Evolutionary conservation across 1,140 invertebrate species (phyloP).

Genomic region (Platorchestia sp.): DNA sequence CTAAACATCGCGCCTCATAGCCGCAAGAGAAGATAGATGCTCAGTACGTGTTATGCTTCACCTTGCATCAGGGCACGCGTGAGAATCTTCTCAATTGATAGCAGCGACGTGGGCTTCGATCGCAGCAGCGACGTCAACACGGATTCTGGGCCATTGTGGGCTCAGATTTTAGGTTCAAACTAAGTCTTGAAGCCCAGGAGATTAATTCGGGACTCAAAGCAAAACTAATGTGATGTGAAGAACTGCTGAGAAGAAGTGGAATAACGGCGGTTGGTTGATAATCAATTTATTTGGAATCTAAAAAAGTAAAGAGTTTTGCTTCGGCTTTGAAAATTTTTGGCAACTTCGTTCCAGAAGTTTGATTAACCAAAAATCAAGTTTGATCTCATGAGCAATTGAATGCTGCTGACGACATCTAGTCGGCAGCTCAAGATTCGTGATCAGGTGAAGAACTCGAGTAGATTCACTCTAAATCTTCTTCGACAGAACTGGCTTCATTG

Average conservation of each 20-base stretch:
- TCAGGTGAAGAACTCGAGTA: background rate
- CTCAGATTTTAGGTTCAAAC: background rate
- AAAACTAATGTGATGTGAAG: background rate
- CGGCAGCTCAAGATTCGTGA: background rate
- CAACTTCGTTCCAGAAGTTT: background rate
- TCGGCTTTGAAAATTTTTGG: background rate
- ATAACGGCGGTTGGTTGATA: background rate
- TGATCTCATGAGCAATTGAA: background rate
- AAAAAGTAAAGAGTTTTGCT: background rate
- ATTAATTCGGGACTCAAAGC: background rate
- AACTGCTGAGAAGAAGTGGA: background rate
- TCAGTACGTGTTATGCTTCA: constrained; percentile 22
- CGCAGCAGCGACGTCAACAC: background rate
- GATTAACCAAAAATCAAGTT: background rate
- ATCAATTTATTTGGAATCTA: background rate
- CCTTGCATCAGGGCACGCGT: background rate
- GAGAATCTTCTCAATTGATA: background rate
- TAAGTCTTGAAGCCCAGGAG: background rate
- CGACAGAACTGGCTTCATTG: background rate
- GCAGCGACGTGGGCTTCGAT: background rate
- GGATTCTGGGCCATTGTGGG: background rate
- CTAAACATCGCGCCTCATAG: background rate
- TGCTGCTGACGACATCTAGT: background rate
- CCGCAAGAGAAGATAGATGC: background rate
- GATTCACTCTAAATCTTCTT: background rate